These are phyloP conservation scores for Xiphorhynchus erythropygius DNA, from an alignment of 2,797 vertebrate species.

Conservation along the genomic window DNA sequence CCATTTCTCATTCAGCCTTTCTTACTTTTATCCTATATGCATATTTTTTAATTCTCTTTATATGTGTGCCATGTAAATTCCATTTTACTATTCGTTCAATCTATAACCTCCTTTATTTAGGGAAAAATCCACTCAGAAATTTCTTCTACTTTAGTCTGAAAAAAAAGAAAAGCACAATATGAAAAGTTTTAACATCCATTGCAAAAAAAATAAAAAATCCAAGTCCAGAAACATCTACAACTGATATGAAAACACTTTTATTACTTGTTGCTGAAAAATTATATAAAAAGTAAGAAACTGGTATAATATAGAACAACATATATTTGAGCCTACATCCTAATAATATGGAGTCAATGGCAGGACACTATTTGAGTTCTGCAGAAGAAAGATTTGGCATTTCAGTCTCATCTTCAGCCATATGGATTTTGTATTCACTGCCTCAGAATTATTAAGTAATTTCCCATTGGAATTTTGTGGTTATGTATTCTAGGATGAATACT, in stretches of 20 bases:
- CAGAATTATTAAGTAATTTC: conserved; percentile 3
- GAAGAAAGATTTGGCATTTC: neutral
- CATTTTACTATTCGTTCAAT: neutral
- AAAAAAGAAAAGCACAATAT: neutral
- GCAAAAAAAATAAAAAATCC: neutral
- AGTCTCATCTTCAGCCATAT: neutral
- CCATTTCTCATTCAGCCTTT: neutral
- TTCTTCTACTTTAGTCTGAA: neutral
- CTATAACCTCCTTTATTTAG: neutral
- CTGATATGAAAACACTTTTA: neutral
- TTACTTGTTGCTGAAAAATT: neutral
- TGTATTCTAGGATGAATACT: neutral
- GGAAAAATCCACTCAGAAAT: neutral
- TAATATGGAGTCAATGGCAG: neutral
- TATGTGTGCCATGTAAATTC: neutral
- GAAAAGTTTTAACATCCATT: neutral
- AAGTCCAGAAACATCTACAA: neutral
- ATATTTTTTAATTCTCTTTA: neutral
- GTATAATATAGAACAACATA: neutral
- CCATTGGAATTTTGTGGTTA: neutral
- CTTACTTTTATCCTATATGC: neutral
- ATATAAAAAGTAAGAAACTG: neutral
- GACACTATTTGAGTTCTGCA: neutral
- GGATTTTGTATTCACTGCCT: neutral
- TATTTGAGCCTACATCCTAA: neutral